Evolutionary conservation across 2,113 vertebrate genomes (phyloP).

Genomic region (Sus scrofa): T2T-Sscrofa CM000824.6:215142501-215143000

Average conservation of each 20-base stretch:
- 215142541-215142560: background rate
- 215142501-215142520: background rate
- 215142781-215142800: background rate
- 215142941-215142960: slow-evolving; percentile 11
- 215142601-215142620: background rate
- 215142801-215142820: background rate
- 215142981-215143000: slow-evolving; percentile 30
- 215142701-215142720: background rate
- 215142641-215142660: background rate
- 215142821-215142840: background rate
- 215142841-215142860: background rate
- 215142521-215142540: background rate
- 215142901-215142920: background rate
- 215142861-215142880: background rate
- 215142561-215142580: background rate
- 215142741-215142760: background rate
- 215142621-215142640: background rate
- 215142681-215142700: background rate
- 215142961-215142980: slow-evolving; percentile 2
- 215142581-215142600: background rate
- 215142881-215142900: slow-evolving; percentile 3
- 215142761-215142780: background rate
- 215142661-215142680: background rate
- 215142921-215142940: background rate
- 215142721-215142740: background rate